phyloP scores from a whole-genome alignment of 2,888 invertebrate species.

The Thecophora atra region DNA sequence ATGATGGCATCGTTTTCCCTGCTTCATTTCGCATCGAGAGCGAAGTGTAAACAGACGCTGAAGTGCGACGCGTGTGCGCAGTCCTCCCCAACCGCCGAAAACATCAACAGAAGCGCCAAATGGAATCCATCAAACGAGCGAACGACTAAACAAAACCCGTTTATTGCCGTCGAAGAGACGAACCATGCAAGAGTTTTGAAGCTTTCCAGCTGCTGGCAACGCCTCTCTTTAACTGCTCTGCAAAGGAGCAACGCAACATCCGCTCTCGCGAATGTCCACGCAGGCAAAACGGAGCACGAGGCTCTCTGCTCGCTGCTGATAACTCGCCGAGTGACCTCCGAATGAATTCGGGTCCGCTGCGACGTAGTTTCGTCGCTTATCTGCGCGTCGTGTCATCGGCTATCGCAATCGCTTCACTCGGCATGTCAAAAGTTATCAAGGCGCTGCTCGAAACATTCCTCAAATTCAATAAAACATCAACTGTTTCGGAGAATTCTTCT shows the following conservation, averaged over 20 bases:
- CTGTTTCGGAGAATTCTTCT: background rate
- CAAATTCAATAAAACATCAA: background rate
- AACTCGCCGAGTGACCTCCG: background rate
- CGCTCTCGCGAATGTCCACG: background rate
- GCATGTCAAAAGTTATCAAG: conserved; percentile 28
- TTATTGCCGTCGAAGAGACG: background rate
- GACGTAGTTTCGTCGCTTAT: background rate
- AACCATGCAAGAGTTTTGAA: background rate
- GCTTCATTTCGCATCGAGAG: conserved; percentile 1
- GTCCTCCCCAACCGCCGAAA: background rate
- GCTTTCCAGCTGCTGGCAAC: too few relatives aligned
- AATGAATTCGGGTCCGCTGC: background rate
- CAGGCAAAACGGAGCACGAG: too few relatives aligned
- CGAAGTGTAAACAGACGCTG: conserved; percentile 21
- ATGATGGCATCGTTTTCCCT: conserved; percentile 5
- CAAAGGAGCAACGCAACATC: too few relatives aligned
- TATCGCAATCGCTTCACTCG: background rate
- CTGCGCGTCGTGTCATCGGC: background rate
- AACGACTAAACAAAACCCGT: too few relatives aligned
- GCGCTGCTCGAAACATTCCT: background rate
- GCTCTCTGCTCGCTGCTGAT: background rate
- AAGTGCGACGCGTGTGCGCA: conserved; percentile 21
- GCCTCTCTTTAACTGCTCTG: too few relatives aligned
- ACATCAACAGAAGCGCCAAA: conserved; percentile 6
- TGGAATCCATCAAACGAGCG: background rate